These are phyloP conservation scores for Battus philenor DNA, from an alignment of 1,140 invertebrate genomes.

Conservation along the genomic window DNA sequence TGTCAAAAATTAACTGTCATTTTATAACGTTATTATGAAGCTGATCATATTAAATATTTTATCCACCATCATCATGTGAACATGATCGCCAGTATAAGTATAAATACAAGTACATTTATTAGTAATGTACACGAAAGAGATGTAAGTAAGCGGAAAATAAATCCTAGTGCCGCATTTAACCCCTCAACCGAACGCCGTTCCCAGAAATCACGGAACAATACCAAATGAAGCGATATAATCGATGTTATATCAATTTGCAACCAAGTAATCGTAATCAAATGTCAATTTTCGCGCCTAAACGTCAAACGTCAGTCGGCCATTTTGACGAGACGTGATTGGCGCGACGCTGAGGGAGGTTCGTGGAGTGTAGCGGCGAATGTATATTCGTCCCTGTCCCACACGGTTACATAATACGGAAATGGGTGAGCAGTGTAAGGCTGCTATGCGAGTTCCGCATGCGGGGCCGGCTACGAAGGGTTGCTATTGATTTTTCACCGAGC, in stretches of 20 bases:
- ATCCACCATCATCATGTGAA: too few relatives aligned
- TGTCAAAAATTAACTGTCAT: too few relatives aligned
- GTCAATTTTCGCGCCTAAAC: slow-evolving; percentile 69
- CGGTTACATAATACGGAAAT: slow-evolving; percentile 69
- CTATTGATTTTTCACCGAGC: slow-evolving; percentile 70
- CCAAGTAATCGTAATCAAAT: slow-evolving; percentile 47
- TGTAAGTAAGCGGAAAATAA: too few relatives aligned
- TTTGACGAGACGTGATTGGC: slow-evolving; percentile 49
- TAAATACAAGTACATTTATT: too few relatives aligned
- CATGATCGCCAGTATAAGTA: too few relatives aligned
- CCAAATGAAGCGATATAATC: slow-evolving; percentile 58
- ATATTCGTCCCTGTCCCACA: slow-evolving; percentile 42
- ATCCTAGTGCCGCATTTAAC: too few relatives aligned
- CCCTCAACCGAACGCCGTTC: slow-evolving; percentile 23
- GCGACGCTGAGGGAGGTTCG: slow-evolving; percentile 43
- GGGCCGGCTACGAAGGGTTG: slow-evolving; percentile 47
- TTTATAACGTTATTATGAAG: too few relatives aligned
- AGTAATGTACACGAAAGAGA: too few relatives aligned
- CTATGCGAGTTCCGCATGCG: slow-evolving; percentile 65
- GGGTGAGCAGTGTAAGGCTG: slow-evolving; percentile 56
- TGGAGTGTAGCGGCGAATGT: slow-evolving; percentile 25
- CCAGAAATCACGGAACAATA: slow-evolving; percentile 22
- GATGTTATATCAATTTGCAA: slow-evolving; percentile 44
- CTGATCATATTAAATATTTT: too few relatives aligned
- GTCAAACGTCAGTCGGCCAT: slow-evolving; percentile 67